A percentile compares a stretch with the other conserved stretches of the same genome.
Conservation (phyloP, 2,113 vertebrate species). For the Macquaria ambigua region DNA sequence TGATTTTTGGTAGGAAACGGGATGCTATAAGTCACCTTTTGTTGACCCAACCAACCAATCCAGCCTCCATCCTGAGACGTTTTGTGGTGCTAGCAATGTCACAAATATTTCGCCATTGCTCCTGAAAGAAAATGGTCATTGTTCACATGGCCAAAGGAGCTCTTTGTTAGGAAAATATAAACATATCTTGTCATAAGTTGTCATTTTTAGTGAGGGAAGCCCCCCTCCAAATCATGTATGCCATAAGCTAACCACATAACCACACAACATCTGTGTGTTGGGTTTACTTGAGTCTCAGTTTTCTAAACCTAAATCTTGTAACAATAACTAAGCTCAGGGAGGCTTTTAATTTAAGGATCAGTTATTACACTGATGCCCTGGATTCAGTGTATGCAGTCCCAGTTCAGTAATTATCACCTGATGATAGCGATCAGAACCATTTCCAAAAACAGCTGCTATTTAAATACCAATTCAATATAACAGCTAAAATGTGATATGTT, state of each 20-base stretch:
- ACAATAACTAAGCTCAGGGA: background rate
- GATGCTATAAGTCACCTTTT: background rate
- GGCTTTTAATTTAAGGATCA: background rate
- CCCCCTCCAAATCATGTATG: background rate
- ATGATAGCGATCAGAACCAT: slow-evolving; percentile 19
- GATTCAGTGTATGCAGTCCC: background rate
- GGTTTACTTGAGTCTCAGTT: background rate
- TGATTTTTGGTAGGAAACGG: no score
- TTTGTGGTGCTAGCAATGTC: background rate
- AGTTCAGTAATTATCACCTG: slow-evolving; percentile 32
- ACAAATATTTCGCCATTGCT: background rate
- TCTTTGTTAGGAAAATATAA: background rate
- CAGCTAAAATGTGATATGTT: slow-evolving; percentile 34
- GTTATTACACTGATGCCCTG: background rate
- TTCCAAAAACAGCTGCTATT: slow-evolving; percentile 40
- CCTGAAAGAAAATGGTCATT: background rate
- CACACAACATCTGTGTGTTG: background rate
- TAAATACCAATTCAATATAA: slow-evolving; percentile 24
- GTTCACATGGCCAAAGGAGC: background rate
- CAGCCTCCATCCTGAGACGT: background rate
- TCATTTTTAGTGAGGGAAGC: background rate
- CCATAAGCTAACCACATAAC: background rate
- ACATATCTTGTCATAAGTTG: background rate
- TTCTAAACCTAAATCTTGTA: background rate
- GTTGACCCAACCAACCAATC: background rate